Evolutionary conservation across 2,888 invertebrate species (phyloP).

Genomic region (Caenorhabditis sp.): DNA sequence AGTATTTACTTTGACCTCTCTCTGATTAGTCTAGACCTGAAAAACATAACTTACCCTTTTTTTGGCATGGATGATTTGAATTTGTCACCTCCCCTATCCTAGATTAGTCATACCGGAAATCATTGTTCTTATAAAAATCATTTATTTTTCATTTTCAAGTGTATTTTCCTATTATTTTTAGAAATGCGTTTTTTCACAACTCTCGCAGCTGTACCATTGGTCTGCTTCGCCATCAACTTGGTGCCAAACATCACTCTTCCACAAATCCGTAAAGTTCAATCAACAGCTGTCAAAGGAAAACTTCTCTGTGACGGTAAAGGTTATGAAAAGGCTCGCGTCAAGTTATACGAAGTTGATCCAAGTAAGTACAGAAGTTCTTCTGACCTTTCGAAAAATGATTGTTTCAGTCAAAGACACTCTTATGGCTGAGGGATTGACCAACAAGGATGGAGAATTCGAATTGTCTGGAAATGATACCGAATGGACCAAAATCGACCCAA

Average conservation of each 20-base stretch:
- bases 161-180: too few relatives aligned
- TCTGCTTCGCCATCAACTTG: conserved; percentile 11
- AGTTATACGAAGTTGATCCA: conserved; percentile 63
- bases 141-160: not conserved
- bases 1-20: too few relatives aligned
- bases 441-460: conserved; percentile 56
- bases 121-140: not conserved
- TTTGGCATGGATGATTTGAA: too few relatives aligned
- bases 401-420: conserved; percentile 58
- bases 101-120: not conserved
- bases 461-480: conserved; percentile 54
- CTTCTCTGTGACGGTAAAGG: conserved; percentile 65
- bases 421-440: conserved; percentile 59
- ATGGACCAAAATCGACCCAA: conserved; percentile 57
- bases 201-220: conserved; percentile 27
- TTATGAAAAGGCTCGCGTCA: conserved; percentile 63
- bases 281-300: conserved; percentile 62
- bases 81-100: not conserved
- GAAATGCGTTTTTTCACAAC: conserved; percentile 10
- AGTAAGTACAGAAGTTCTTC: conserved; percentile 33
- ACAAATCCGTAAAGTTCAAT: conserved; percentile 48
- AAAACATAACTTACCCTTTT: too few relatives aligned
- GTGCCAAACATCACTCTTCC: conserved; percentile 36
- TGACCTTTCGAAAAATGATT: not conserved
- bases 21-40: too few relatives aligned